Evolutionary conservation across 2,797 vertebrate genomes (phyloP).

Genomic region (Nannoperca obscura): DNA sequence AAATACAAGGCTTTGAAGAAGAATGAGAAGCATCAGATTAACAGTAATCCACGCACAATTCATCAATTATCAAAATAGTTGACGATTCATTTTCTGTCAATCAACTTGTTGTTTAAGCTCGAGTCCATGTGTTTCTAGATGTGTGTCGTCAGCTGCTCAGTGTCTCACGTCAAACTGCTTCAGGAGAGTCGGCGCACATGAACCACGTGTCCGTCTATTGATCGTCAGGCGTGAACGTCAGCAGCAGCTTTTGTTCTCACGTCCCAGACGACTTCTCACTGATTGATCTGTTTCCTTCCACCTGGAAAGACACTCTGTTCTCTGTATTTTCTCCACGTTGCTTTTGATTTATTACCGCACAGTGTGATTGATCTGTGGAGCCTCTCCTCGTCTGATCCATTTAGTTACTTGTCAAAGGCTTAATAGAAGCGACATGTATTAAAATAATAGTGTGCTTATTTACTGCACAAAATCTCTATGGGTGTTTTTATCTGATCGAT

Average conservation of each 20-base stretch:
- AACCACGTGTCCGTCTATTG: not conserved
- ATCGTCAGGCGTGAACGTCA: not conserved
- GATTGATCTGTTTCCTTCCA: constrained; percentile 38
- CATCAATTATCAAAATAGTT: not conserved
- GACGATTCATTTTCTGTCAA: not conserved
- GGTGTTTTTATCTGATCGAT: not conserved
- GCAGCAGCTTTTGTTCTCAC: not conserved
- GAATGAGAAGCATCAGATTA: too few species aligned
- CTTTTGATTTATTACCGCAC: constrained; percentile 43
- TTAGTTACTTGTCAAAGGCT: not conserved
- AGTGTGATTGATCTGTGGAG: constrained; percentile 19
- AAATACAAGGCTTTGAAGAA: not conserved
- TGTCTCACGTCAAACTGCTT: not conserved
- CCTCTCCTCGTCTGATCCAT: not conserved
- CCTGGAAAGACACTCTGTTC: constrained; percentile 24
- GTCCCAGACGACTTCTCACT: not conserved
- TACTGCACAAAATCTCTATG: not conserved
- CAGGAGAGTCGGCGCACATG: too few species aligned
- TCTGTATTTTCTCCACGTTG: not conserved
- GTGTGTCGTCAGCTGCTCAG: not conserved
- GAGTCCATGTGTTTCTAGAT: not conserved
- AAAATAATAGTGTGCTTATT: not conserved
- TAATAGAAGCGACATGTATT: not conserved
- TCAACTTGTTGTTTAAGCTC: not conserved
- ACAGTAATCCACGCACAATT: not conserved